A percentile compares a stretch with the other conserved stretches of the same genome.
These are phyloP conservation scores for Papilio gigon DNA, from an alignment of 2,888 invertebrate genomes.

Conservation along the genomic window DNA sequence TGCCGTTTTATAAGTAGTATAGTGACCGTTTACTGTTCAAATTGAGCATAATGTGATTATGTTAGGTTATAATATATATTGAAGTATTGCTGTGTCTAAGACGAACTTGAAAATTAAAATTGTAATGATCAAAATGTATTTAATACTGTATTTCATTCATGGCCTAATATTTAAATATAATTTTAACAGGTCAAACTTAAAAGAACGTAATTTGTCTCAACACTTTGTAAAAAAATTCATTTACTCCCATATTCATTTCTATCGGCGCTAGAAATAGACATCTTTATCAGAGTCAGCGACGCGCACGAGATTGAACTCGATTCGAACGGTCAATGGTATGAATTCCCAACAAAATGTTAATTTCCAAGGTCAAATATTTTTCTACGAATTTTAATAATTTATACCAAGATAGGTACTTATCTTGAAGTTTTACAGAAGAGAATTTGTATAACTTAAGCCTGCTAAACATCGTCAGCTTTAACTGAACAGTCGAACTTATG, in stretches of 20 bases:
- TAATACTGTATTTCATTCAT: background rate
- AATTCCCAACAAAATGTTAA: constrained; percentile 37
- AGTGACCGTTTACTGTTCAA: too few species aligned
- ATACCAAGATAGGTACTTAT: background rate
- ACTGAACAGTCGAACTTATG: too few species aligned
- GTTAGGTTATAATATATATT: too few species aligned
- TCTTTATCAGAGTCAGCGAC: constrained; percentile 68
- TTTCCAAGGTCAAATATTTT: constrained; percentile 38
- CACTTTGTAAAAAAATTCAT: constrained; percentile 50
- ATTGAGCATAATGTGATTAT: too few species aligned
- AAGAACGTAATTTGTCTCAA: background rate
- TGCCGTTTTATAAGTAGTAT: too few species aligned
- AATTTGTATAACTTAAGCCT: too few species aligned
- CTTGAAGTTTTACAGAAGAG: too few species aligned
- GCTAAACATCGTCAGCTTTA: too few species aligned
- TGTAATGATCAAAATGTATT: too few species aligned
- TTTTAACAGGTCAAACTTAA: background rate
- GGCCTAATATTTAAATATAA: background rate
- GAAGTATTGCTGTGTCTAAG: too few species aligned
- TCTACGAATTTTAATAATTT: constrained; percentile 17
- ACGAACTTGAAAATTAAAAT: too few species aligned
- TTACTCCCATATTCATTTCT: constrained; percentile 51
- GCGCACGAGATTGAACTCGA: constrained; percentile 60
- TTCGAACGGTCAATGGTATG: constrained; percentile 54
- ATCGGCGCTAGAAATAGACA: constrained; percentile 65